Conservation (phyloP, 2,113 vertebrate genomes). For the Nothoprocta perdicaria region DNA sequence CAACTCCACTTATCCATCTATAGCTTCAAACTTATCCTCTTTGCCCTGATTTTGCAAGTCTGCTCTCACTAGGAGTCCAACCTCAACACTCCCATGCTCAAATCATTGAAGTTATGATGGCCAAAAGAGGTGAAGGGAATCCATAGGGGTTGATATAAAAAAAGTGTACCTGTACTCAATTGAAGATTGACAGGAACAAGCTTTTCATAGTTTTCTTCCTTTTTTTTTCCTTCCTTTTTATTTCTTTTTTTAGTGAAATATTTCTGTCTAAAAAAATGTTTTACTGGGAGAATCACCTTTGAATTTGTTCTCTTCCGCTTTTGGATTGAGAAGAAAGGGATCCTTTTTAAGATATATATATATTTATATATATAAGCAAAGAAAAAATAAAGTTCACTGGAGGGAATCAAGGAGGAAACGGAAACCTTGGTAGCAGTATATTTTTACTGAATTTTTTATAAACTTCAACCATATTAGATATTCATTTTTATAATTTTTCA, state of each 20-base stretch:
- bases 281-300: background rate
- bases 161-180: background rate
- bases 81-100: accelerated
- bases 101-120: too few relatives aligned
- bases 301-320: constrained; percentile 27
- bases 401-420: background rate
- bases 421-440: background rate
- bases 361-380: background rate
- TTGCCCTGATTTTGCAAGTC: background rate
- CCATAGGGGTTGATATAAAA: background rate
- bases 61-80: background rate
- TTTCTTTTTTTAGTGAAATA: background rate
- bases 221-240: background rate
- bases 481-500: too few relatives aligned
- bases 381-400: constrained; percentile 1
- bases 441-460: background rate
- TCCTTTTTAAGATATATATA: background rate
- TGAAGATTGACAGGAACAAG: constrained; percentile 15
- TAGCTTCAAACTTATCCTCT: background rate
- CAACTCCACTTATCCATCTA: background rate
- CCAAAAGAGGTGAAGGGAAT: too few relatives aligned
- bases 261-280: background rate
- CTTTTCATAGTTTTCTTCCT: background rate
- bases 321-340: background rate
- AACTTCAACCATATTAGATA: background rate